Evolutionary conservation across 2,797 vertebrate species (phyloP).

Genomic region (Myotis findleyi): DNA sequence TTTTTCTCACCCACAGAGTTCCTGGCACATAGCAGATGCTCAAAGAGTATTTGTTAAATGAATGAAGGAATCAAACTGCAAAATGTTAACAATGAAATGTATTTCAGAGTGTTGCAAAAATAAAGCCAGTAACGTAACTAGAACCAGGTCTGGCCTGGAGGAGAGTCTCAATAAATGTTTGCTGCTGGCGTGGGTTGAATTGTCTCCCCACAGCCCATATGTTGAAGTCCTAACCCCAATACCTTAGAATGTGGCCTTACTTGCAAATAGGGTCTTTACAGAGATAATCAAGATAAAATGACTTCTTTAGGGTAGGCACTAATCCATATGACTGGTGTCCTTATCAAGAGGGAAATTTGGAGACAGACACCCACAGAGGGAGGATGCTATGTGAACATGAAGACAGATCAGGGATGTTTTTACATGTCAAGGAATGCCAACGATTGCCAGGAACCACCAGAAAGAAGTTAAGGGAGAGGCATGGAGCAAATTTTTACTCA

Average conservation of each 20-base stretch:
- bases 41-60: neutral
- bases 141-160: neutral
- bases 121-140: neutral
- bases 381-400: neutral
- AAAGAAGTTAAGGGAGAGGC: neutral
- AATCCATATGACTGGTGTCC: neutral
- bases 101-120: neutral
- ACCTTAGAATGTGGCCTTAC: neutral
- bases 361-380: neutral
- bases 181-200: neutral
- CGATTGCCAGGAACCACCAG: neutral
- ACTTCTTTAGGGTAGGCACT: neutral
- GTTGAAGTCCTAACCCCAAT: neutral
- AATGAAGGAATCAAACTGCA: neutral
- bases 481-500: neutral
- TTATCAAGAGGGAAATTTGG: neutral
- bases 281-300: neutral
- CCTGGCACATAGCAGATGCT: neutral
- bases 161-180: neutral
- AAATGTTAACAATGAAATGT: neutral
- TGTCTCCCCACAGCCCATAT: neutral
- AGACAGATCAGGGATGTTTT: neutral
- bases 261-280: neutral
- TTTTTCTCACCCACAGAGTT: neutral
- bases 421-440: neutral